These are phyloP conservation scores for Hofmannophila pseudospretella DNA, from an alignment of 2,888 invertebrate genomes.

Conservation along the genomic window DNA sequence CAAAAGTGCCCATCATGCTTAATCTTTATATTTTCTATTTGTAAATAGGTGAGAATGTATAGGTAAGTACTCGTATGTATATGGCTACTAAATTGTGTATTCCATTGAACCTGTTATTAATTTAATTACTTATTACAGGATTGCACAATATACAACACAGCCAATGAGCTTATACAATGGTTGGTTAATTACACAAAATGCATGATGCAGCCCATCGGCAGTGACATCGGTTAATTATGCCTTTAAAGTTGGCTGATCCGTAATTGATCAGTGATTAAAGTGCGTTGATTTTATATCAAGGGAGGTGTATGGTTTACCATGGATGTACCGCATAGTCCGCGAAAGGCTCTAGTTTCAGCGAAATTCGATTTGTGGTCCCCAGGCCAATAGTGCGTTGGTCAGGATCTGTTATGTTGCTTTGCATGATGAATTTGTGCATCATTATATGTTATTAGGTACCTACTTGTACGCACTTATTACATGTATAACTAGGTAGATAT, in stretches of 20 bases:
- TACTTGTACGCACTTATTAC: too few species aligned
- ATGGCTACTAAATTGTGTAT: too few species aligned
- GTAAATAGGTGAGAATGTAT: too few species aligned
- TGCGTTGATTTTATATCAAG: constrained; percentile 21
- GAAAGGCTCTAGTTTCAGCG: constrained; percentile 11
- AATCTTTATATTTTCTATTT: too few species aligned
- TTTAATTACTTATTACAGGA: too few species aligned
- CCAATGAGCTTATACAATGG: too few species aligned
- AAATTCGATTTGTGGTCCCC: constrained; percentile 18
- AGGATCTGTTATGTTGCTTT: neutral
- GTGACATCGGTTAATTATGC: constrained; percentile 45
- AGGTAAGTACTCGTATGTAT: too few species aligned
- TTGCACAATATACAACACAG: too few species aligned
- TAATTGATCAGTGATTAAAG: constrained; percentile 47
- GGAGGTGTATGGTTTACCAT: constrained; percentile 1
- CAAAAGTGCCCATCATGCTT: too few species aligned
- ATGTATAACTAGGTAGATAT: too few species aligned
- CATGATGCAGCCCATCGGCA: constrained; percentile 31
- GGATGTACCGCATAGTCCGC: neutral
- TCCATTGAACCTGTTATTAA: too few species aligned
- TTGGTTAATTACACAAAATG: constrained; percentile 42
- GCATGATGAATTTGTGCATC: neutral
- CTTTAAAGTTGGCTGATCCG: constrained; percentile 45
- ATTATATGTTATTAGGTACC: too few species aligned
- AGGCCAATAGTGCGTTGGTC: neutral